Evolutionary conservation across 2,797 vertebrate genomes (phyloP).

Genomic region (Pempheris klunzingeri): DNA sequence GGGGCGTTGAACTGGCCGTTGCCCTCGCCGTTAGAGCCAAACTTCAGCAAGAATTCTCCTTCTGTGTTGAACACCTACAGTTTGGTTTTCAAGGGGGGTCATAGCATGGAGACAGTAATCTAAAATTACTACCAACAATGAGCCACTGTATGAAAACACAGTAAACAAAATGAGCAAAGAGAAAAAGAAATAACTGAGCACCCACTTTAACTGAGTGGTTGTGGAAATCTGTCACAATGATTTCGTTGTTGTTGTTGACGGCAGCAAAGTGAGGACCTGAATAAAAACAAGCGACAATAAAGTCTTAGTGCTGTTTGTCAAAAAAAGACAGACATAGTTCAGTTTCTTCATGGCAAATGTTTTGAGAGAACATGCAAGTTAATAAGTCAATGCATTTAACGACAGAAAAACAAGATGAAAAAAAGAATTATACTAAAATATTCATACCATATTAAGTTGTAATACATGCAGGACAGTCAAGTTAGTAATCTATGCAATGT

Average conservation of each 20-base stretch:
- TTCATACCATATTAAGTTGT: background rate
- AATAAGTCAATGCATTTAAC: slow-evolving; percentile 1
- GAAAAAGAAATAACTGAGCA: background rate
- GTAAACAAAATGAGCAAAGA: background rate
- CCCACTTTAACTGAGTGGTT: slow-evolving; percentile 99
- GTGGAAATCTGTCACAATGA: slow-evolving; percentile 98
- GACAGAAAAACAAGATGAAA: background rate
- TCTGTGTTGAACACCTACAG: slow-evolving; percentile 96
- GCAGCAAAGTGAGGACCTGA: slow-evolving; percentile 98
- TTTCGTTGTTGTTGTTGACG: slow-evolving; percentile 99
- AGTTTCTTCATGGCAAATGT: background rate
- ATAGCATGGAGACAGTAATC: background rate
- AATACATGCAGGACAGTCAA: background rate
- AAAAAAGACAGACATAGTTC: background rate
- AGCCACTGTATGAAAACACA: background rate
- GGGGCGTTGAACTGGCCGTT: slow-evolving; percentile 99
- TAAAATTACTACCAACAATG: background rate
- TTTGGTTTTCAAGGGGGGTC: slow-evolving; percentile 16
- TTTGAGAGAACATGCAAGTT: slow-evolving; percentile 33
- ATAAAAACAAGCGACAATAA: slow-evolving; percentile 24
- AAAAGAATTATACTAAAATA: background rate
- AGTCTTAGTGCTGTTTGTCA: slow-evolving; percentile 4
- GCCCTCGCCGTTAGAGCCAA: slow-evolving; percentile 97
- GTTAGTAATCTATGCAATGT: background rate
- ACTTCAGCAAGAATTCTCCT: slow-evolving; percentile 97